Percentiles rank a stretch among this genome's conserved stretches.
Evolutionary conservation across 2,797 vertebrate species (phyloP).

Genomic region (Myotis daubentonii): DNA sequence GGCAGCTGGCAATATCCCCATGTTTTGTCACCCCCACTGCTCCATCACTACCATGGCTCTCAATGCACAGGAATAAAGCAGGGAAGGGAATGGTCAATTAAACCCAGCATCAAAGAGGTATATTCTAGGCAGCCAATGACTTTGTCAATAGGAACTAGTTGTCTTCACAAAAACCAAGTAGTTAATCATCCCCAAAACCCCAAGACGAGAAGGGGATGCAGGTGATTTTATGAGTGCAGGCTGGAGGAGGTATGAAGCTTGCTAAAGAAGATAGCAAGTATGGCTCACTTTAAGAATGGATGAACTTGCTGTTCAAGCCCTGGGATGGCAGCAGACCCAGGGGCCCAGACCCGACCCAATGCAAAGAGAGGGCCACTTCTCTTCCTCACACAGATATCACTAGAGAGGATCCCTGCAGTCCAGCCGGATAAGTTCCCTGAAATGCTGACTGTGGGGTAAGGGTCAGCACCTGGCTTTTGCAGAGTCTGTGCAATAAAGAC

Average conservation of each 20-base stretch:
- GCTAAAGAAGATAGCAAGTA: not conserved
- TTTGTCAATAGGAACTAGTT: constrained; percentile 36
- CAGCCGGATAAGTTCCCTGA: not conserved
- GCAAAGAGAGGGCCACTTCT: not conserved
- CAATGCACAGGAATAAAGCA: constrained; percentile 54
- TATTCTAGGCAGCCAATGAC: constrained; percentile 52
- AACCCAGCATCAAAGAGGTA: constrained; percentile 71
- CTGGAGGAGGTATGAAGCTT: not conserved
- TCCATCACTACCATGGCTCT: not conserved
- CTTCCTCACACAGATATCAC: not conserved
- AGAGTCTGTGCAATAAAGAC: not conserved
- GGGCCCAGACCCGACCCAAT: not conserved
- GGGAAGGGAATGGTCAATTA: constrained; percentile 40
- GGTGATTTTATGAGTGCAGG: not conserved
- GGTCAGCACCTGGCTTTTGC: not conserved
- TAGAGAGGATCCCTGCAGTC: not conserved
- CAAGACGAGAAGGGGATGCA: not conserved
- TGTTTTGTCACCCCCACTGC: not conserved
- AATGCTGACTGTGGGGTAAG: not conserved
- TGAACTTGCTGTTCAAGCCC: not conserved
- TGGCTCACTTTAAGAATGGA: not conserved
- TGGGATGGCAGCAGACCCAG: not conserved
- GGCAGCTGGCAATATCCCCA: not conserved
- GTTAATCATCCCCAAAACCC: constrained; percentile 52
- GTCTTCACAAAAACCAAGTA: constrained; percentile 49